Evolutionary conservation across 2,888 invertebrate genomes (phyloP), one percentile per base, ranked within the genome.

Genomic region (Cryptophagus acutangulus): DNA sequence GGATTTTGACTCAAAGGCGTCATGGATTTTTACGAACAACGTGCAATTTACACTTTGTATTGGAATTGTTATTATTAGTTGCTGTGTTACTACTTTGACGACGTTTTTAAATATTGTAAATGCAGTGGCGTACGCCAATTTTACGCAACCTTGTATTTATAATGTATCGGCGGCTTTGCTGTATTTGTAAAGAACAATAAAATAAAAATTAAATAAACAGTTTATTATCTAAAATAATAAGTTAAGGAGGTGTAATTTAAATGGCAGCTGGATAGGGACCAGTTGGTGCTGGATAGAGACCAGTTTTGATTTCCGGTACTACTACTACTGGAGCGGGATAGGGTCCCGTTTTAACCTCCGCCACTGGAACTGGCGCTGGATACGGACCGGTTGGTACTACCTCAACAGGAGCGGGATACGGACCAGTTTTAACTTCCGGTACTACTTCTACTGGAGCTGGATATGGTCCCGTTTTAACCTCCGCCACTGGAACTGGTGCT

Each of bases 101-200:
- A 84, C 84, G 0, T 87, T 81, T 56, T 77, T 82, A 2, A 86
- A 85, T 67, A 69, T 87, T 58, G 69, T 74, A 9, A 78, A 80
- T 58, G 78, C 82, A 1, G 71, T 81, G 9, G 69, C 71, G 30
- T 82, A 79, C 31, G 79, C 81, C 0, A 74, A 74, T 25, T 85
- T 84, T 52, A 77, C 81, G 28, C 81, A 83, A 16, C 84, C 87
- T 1, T 88, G 87, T 67, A 73, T 87, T 49, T 65, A 79, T 20
- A 86, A 86, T 57, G 71, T 78, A 29, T 54, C 60, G 12, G 33
- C 33, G 17, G 40, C 49, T 10, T 43, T 59, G 38, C 40, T 57
- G 36, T 54, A 54, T 50, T 42, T 45, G 17, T 57, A 48, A 47
- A 28, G n/a, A n/a, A n/a, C n/a, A n/a, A n/a, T n/a, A n/a, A n/a